Evolutionary conservation across 2,113 vertebrate species (phyloP).

Genomic region (Australoheros scitulus): DNA sequence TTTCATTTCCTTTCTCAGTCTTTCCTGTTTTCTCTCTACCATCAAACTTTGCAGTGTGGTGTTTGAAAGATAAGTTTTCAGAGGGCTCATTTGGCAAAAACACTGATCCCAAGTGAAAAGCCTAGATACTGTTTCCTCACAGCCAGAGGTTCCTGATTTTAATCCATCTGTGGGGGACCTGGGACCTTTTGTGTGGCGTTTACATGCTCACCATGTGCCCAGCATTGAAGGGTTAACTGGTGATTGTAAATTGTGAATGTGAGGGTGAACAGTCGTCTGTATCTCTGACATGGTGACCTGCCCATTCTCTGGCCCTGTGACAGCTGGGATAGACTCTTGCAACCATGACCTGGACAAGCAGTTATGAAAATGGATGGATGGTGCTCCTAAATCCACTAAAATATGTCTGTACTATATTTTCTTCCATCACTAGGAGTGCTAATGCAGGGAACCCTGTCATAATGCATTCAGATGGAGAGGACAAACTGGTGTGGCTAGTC

Average conservation of each 20-base stretch:
- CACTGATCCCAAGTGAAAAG: neutral
- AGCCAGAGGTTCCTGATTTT: too few relatives aligned
- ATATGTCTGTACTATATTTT: too few relatives aligned
- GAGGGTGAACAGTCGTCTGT: neutral
- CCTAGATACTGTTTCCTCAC: neutral
- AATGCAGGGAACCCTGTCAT: too few relatives aligned
- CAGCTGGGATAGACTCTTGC: neutral
- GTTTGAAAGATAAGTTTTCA: neutral
- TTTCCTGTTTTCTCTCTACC: neutral
- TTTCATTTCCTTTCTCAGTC: constrained; percentile 1
- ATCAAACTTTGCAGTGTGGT: neutral
- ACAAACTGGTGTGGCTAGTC: too few relatives aligned
- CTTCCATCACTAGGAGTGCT: too few relatives aligned
- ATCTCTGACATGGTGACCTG: neutral
- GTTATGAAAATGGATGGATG: neutral
- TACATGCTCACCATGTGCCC: neutral
- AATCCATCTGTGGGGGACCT: neutral
- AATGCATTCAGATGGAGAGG: too few relatives aligned
- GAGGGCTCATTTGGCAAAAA: neutral
- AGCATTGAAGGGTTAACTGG: neutral
- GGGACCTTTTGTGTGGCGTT: neutral
- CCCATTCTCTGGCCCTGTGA: neutral
- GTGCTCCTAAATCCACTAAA: too few relatives aligned
- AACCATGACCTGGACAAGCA: neutral
- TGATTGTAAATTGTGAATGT: neutral